Evolutionary conservation across 2,797 vertebrate species (phyloP).

Genomic region (Cetoscarus ocellatus): DNA sequence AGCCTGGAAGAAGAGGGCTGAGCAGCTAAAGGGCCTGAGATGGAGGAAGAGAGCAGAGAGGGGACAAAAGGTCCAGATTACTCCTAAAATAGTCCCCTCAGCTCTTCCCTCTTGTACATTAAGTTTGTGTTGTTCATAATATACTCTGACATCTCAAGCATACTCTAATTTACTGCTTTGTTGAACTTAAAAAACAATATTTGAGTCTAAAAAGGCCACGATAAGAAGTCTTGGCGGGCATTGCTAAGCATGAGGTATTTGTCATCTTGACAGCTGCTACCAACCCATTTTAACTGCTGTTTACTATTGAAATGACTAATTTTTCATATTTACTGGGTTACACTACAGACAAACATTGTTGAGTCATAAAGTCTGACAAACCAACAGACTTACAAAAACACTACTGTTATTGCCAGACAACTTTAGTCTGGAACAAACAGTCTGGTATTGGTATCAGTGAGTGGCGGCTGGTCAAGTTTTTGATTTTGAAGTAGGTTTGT

Average conservation of each 20-base stretch:
- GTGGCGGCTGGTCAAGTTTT: too few relatives aligned
- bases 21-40: constrained; percentile 56
- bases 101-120: not conserved
- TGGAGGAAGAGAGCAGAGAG: constrained; percentile 41
- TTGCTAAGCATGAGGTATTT: constrained; percentile 51
- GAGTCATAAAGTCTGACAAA: constrained; percentile 46
- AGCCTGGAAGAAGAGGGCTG: constrained; percentile 47
- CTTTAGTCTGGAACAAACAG: not conserved
- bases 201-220: constrained; percentile 1
- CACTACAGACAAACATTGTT: constrained; percentile 51
- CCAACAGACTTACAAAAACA: constrained; percentile 36
- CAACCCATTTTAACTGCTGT: constrained; percentile 48
- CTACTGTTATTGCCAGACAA: constrained; percentile 35
- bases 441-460: too few relatives aligned
- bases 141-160: not conserved
- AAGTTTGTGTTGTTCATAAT: not conserved
- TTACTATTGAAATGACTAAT: constrained; percentile 73
- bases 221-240: constrained; percentile 39
- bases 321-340: constrained; percentile 51
- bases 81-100: constrained; percentile 33
- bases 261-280: constrained; percentile 55
- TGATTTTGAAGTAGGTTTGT: too few relatives aligned
- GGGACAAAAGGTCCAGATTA: constrained; percentile 34
- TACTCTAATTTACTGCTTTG: not conserved
- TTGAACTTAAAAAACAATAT: constrained; percentile 21